Percentiles rank a stretch among this genome's conserved stretches.
phyloP scores from a whole-genome alignment of 2,888 invertebrate species.

The Agrypnus murinus region DNA sequence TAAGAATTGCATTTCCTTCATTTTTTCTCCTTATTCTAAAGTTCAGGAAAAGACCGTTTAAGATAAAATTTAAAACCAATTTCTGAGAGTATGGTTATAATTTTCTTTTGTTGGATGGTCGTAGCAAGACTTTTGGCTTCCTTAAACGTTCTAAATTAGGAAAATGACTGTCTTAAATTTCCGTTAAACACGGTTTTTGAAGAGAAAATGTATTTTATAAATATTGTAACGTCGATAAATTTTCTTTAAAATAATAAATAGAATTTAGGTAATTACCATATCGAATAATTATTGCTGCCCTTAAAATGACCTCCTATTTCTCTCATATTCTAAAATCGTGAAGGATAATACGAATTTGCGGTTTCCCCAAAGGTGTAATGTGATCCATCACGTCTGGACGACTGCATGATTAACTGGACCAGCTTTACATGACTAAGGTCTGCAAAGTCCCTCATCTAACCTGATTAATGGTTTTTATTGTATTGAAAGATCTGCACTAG shows the following conservation, averaged over 20 bases:
- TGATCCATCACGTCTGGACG: slow-evolving; percentile 41
- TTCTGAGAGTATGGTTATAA: not conserved
- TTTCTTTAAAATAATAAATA: too few relatives aligned
- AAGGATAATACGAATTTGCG: slow-evolving; percentile 31
- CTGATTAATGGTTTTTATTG: slow-evolving; percentile 44
- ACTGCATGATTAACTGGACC: slow-evolving; percentile 38
- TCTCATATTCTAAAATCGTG: slow-evolving; percentile 6
- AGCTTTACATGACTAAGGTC: slow-evolving; percentile 28
- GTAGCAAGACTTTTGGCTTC: slow-evolving; percentile 1
- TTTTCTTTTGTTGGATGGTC: not conserved
- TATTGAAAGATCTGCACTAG: slow-evolving; percentile 36
- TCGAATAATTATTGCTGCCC: too few relatives aligned
- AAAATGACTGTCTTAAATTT: not conserved
- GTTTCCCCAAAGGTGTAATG: slow-evolving; percentile 37
- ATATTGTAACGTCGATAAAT: too few relatives aligned
- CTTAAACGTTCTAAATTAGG: not conserved
- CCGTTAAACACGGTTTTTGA: too few relatives aligned
- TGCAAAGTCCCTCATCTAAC: slow-evolving; percentile 35
- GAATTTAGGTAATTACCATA: too few relatives aligned
- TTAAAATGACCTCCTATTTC: too few relatives aligned
- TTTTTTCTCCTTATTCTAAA: too few relatives aligned
- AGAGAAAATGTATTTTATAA: too few relatives aligned
- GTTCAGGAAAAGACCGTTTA: not conserved
- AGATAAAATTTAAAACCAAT: not conserved
- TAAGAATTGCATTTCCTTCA: too few relatives aligned